Evolutionary conservation across 23 tunicate species (phyloP).

Genomic region (Styela plicata): DNA sequence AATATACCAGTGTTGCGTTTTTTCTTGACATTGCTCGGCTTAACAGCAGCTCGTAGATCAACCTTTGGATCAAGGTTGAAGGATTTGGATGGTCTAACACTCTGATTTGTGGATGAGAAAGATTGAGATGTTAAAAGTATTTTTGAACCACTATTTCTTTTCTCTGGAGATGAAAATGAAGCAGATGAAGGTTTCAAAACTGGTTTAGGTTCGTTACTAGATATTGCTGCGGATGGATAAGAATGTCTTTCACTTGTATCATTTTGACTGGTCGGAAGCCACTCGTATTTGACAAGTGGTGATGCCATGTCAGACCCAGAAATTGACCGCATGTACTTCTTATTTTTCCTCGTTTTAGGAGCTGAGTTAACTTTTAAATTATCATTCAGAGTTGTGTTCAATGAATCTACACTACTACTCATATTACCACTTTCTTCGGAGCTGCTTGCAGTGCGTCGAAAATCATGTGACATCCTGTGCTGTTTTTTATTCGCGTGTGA

Average conservation of each 20-base stretch:
- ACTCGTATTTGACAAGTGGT: neutral
- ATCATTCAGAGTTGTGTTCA: neutral
- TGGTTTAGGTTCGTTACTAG: neutral
- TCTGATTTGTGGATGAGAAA: neutral
- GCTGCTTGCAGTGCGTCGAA: neutral
- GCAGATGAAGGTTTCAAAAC: conserved; percentile 1
- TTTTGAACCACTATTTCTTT: conserved; percentile 14
- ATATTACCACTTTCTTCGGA: conserved; percentile 18
- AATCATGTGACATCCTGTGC: neutral
- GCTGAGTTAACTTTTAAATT: neutral
- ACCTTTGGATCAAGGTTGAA: conserved; percentile 57
- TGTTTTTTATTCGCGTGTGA: neutral
- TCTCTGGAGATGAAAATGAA: conserved; percentile 13
- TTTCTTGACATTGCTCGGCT: conserved; percentile 73
- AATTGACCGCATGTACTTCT: neutral
- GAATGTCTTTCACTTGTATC: conserved; percentile 3
- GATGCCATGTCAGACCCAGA: conserved; percentile 13
- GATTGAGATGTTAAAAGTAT: neutral
- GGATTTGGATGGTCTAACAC: neutral
- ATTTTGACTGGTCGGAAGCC: neutral
- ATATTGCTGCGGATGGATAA: neutral
- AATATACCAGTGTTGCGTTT: conserved; percentile 64
- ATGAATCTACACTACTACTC: conserved; percentile 22
- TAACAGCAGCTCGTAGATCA: conserved; percentile 66
- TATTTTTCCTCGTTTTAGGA: neutral